A percentile compares a stretch with the other conserved stretches of the same genome.
phyloP scores from a whole-genome alignment of 2,113 vertebrate genomes.

The Eupsittula cactorum region DNA sequence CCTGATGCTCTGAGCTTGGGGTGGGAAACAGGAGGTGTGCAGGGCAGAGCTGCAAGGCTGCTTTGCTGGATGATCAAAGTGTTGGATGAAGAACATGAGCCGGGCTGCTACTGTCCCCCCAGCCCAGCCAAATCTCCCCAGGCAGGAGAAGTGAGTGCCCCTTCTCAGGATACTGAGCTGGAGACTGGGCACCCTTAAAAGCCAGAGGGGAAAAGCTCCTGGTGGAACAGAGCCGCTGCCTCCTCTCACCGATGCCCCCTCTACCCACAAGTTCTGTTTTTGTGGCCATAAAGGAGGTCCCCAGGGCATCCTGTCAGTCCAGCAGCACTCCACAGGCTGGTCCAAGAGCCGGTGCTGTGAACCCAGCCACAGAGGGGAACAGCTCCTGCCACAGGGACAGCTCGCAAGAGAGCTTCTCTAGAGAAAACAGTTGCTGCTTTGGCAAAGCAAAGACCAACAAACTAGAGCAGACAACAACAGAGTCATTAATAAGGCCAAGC shows the following conservation, averaged over 20 bases:
- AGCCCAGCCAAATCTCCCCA: not conserved
- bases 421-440: not conserved
- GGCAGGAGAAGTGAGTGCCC: not conserved
- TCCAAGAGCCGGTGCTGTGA: fast-evolving
- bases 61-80: not conserved
- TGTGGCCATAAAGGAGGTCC: not conserved
- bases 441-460: conserved; percentile 8
- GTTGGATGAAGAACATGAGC: not conserved
- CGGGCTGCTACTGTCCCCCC: not conserved
- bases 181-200: not conserved
- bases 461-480: conserved; percentile 52
- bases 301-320: not conserved
- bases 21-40: not conserved
- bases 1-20: not conserved
- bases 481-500: conserved; percentile 31
- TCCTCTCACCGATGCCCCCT: not conserved
- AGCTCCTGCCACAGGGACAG: not conserved
- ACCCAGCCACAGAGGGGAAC: not conserved
- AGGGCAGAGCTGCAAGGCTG: not conserved
- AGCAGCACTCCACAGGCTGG: not conserved
- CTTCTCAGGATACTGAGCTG: not conserved
- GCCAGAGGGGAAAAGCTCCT: not conserved
- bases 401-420: not conserved
- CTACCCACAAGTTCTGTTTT: not conserved
- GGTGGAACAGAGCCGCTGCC: not conserved